Base-by-base conservation (phyloP, 2,113 vertebrate species). In the Callochromis pleurospilus region DNA sequence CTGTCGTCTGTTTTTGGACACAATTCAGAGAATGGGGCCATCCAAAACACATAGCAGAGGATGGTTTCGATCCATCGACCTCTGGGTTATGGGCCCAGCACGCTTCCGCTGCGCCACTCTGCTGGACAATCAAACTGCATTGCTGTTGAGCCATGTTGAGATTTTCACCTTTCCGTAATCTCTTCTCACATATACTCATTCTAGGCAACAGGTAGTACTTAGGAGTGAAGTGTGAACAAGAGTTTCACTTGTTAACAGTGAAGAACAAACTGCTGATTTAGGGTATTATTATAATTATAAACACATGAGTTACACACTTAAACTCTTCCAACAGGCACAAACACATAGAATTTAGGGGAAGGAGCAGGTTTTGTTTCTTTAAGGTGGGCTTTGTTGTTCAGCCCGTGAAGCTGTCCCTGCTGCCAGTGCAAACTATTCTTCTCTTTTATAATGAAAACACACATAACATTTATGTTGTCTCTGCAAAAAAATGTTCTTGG, bases 1-100 rank as follows among this genome's bases (percentile, higher is more conserved):
- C 21, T 21, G 21, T 21, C 21, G 21, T 21, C 21, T 21, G 21
- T 21, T 21, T 21, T 21, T 21, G 21, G 21, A 21, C 21, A 21
- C 21, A 21, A 21, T 21, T 21, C 21, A 21, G 21, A 21, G 21
- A 21, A 21, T 21, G 21, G 21, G 21, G 21, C 21, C 21, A 21
- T 21, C 21, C 21, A 21, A 21, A 21, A 21, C 21, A 21, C 21
- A 21, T 38, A 38, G 33, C 4, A 96, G 96, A 97, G 95, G 95
- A 96, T 96, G 96, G 96, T 97, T 96, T 96, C 92, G 95, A 96
- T 96, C 95, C 96, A 97, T 96, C 94, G 94, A 96, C 96, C 95
- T 96, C 96, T 96, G 96, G 96, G 96, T 96, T 96, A 96, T 96
- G 96, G 96, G 96, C 95, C 96, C 95, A 97, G 96, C 96, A 97